These are phyloP conservation scores for Synergus laeviventris DNA, from an alignment of 2,888 invertebrate genomes.

Conservation along the genomic window DNA sequence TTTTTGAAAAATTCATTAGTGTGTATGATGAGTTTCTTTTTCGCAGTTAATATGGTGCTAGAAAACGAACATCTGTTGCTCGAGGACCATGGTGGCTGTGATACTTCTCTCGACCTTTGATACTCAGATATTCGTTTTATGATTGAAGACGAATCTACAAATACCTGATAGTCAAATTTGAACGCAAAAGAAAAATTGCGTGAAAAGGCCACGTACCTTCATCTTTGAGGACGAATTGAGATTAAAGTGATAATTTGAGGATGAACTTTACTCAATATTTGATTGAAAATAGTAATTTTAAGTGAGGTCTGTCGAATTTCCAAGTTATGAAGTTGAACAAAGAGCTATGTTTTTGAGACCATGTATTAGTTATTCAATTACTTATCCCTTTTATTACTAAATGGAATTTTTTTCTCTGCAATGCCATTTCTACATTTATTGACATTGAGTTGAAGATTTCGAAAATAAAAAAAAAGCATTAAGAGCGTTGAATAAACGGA, in stretches of 20 bases:
- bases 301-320: background rate
- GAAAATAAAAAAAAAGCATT: too few relatives aligned
- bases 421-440: too few relatives aligned
- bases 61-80: conserved; percentile 71
- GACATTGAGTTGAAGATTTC: too few relatives aligned
- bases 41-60: conserved; percentile 71
- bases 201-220: background rate
- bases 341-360: too few relatives aligned
- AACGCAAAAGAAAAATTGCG: background rate
- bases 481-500: too few relatives aligned
- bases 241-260: background rate
- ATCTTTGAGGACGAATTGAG: background rate
- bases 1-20: background rate
- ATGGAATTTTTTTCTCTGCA: too few relatives aligned
- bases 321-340: background rate
- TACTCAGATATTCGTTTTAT: conserved; percentile 45
- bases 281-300: background rate
- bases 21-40: conserved; percentile 73
- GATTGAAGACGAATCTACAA: conserved; percentile 9
- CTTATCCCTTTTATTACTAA: too few relatives aligned
- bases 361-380: too few relatives aligned
- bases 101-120: conserved; percentile 71
- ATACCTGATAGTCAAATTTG: background rate
- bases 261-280: background rate
- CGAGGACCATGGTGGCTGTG: conserved; percentile 68